Conservation (phyloP, 1,140 invertebrate genomes). For the Agrilus planipennis region DNA sequence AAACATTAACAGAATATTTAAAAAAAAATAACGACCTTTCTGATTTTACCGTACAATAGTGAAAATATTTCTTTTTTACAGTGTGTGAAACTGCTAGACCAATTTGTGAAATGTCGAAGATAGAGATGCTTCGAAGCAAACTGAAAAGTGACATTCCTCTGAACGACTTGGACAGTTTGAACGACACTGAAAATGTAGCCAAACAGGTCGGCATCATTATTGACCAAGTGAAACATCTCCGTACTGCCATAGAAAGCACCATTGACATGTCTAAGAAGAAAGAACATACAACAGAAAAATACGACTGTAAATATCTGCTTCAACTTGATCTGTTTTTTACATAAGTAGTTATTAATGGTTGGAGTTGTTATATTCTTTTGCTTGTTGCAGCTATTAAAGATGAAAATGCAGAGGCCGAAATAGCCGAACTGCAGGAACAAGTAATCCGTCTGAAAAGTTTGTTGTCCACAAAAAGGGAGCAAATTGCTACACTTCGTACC, state of each 20-base stretch:
- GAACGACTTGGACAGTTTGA: conserved; percentile 58
- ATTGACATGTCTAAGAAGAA: conserved; percentile 63
- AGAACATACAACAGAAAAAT: conserved; percentile 36
- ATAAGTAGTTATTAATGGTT: background rate
- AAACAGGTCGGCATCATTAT: conserved; percentile 78
- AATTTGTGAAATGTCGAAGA: conserved; percentile 36
- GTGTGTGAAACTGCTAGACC: conserved; percentile 30
- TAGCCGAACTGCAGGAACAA: conserved; percentile 83
- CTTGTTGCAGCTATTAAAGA: conserved; percentile 18
- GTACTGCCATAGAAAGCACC: conserved; percentile 76
- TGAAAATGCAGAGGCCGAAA: conserved; percentile 38
- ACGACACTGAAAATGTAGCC: conserved; percentile 66
- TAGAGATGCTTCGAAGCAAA: conserved; percentile 43
- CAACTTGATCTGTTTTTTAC: background rate
- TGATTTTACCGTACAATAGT: too few species aligned
- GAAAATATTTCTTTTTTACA: too few species aligned
- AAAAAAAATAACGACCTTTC: too few species aligned
- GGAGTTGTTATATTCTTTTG: background rate
- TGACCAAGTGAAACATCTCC: conserved; percentile 86
- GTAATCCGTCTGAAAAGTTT: conserved; percentile 80
- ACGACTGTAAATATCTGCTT: conserved; percentile 35
- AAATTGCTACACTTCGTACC: conserved; percentile 92
- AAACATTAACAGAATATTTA: too few species aligned
- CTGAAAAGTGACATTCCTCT: conserved; percentile 47
- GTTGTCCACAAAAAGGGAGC: conserved; percentile 92